These are phyloP conservation scores for Deilephila porcellus DNA, from an alignment of 2,888 invertebrate genomes.

Conservation along the genomic window DNA sequence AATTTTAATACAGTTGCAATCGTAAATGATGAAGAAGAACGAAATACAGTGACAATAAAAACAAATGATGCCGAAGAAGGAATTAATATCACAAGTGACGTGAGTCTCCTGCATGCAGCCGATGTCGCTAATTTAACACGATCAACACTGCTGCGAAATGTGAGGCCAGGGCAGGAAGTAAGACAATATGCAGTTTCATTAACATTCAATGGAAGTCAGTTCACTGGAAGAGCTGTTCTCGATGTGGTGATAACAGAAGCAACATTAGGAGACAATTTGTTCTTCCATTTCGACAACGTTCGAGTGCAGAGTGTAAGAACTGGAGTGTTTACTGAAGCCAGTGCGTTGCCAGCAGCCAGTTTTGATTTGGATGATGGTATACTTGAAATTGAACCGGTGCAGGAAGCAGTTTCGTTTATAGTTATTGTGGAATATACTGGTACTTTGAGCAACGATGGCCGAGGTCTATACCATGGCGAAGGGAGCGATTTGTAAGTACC, in stretches of 20 bases:
- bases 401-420: slow-evolving; percentile 45
- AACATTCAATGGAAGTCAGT: slow-evolving; percentile 50
- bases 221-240: slow-evolving; percentile 58
- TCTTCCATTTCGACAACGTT: slow-evolving; percentile 53
- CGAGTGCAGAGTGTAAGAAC: slow-evolving; percentile 49
- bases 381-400: slow-evolving; percentile 51
- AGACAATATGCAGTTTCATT: slow-evolving; percentile 54
- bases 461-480: slow-evolving; percentile 55
- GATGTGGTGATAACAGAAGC: slow-evolving; percentile 45
- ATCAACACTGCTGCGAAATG: slow-evolving; percentile 39
- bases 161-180: slow-evolving; percentile 60
- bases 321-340: slow-evolving; percentile 51
- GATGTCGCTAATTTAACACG: slow-evolving; percentile 40
- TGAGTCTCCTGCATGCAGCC: slow-evolving; percentile 32
- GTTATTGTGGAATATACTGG: slow-evolving; percentile 63
- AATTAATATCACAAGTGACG: slow-evolving; percentile 26
- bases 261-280: slow-evolving; percentile 54
- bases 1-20: slow-evolving; percentile 22
- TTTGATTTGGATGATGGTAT: slow-evolving; percentile 43
- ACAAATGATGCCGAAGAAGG: not conserved
- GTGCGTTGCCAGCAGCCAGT: slow-evolving; percentile 42
- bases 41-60: not conserved
- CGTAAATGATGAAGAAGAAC: not conserved
- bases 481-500: slow-evolving; percentile 48
- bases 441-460: slow-evolving; percentile 44